Evolutionary conservation across 2,888 invertebrate species (phyloP).

Genomic region (Trachelus troglodyta): DNA sequence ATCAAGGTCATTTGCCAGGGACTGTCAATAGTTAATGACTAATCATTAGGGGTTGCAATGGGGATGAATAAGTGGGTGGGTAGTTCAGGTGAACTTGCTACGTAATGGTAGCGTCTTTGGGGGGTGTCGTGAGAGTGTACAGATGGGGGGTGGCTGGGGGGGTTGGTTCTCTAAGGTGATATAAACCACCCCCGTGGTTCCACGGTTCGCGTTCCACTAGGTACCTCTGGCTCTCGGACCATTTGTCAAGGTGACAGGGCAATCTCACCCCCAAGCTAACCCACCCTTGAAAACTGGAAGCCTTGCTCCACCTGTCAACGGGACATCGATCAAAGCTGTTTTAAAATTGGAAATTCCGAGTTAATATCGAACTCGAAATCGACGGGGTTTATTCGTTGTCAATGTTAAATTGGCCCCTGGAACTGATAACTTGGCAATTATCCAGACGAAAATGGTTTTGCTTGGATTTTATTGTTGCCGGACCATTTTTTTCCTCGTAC

Average conservation of each 20-base stretch:
- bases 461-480: not conserved
- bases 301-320: conserved; percentile 35
- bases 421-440: conserved; percentile 11
- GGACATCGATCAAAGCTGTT: conserved; percentile 43
- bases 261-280: conserved; percentile 50
- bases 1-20: conserved; percentile 39
- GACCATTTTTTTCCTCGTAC: not conserved
- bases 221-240: conserved; percentile 47
- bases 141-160: conserved; percentile 26
- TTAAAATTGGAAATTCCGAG: conserved; percentile 24
- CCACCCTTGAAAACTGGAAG: conserved; percentile 23
- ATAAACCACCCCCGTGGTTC: not conserved
- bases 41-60: conserved; percentile 41
- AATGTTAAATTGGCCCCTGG: conserved; percentile 15
- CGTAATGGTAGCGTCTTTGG: conserved; percentile 34
- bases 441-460: not conserved
- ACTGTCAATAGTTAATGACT: conserved; percentile 57
- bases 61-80: conserved; percentile 6
- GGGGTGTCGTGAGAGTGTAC: conserved; percentile 35
- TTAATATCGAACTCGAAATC: conserved; percentile 21
- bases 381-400: conserved; percentile 8
- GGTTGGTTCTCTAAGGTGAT: conserved; percentile 13
- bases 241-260: conserved; percentile 64
- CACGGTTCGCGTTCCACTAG: conserved; percentile 1
- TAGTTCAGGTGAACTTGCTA: conserved; percentile 13